Percentiles rank a stretch among this genome's conserved stretches.
Conservation (phyloP, 23 tunicate genomes). For the Botrylloides violaceus region DNA sequence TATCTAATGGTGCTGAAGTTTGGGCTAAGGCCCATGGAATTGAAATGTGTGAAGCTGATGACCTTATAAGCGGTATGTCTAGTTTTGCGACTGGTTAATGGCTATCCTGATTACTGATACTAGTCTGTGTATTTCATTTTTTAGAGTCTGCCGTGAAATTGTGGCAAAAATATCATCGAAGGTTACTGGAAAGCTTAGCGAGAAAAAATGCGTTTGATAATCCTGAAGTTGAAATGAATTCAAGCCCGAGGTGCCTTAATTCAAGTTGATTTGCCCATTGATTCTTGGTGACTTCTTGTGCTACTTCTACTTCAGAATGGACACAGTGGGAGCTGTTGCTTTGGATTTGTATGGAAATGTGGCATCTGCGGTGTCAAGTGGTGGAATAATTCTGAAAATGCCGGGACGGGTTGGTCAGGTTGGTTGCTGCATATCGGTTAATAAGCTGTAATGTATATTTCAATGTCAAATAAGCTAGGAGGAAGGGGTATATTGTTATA, state of each 20-base stretch:
- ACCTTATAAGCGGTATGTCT: constrained; percentile 31
- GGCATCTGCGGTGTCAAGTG: constrained; percentile 89
- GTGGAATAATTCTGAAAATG: constrained; percentile 71
- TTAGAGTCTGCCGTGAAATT: constrained; percentile 50
- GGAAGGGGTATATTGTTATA: not conserved
- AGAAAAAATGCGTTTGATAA: not conserved
- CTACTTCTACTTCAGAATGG: constrained; percentile 58
- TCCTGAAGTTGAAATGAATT: constrained; percentile 12
- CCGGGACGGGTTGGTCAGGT: constrained; percentile 93
- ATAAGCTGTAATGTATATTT: no score
- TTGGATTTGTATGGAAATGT: constrained; percentile 51
- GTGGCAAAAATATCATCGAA: constrained; percentile 67
- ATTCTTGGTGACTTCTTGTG: no score
- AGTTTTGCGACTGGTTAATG: not conserved
- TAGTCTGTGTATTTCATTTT: not conserved
- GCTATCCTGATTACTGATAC: not conserved
- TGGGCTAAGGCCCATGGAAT: constrained; percentile 73
- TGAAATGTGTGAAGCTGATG: constrained; percentile 47
- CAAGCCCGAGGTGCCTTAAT: not conserved
- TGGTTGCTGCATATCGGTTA: not conserved
- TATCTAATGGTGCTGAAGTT: constrained; percentile 62
- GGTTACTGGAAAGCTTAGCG: constrained; percentile 30
- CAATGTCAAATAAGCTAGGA: no score
- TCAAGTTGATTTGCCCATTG: no score
- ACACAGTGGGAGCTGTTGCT: constrained; percentile 90